Evolutionary conservation across 2,797 vertebrate genomes (phyloP).

Genomic region (Amblyraja radiata): DNA sequence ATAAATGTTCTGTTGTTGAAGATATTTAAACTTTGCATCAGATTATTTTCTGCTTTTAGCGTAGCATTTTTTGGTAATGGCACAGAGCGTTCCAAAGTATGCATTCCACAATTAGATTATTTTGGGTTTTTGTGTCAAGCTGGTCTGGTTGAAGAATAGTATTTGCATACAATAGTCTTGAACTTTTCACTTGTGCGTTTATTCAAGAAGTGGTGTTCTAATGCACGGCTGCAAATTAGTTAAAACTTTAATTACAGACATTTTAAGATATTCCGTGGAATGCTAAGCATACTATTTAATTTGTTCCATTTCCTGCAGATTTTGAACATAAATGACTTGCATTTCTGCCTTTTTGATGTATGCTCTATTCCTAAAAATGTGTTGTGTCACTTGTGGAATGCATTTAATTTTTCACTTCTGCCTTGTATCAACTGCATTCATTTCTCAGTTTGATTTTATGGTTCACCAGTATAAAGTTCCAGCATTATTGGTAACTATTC

Average conservation of each 20-base stretch:
- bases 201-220: background rate
- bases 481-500: background rate
- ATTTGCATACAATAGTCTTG: background rate
- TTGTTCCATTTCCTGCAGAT: background rate
- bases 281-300: background rate
- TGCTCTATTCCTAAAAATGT: background rate
- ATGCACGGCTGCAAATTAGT: background rate
- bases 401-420: background rate
- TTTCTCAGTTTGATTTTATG: background rate
- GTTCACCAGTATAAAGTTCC: background rate
- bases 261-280: background rate
- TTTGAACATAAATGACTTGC: background rate
- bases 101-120: background rate
- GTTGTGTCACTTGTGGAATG: background rate
- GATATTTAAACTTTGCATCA: background rate
- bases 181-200: background rate
- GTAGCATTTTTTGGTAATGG: background rate
- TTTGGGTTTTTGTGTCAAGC: background rate
- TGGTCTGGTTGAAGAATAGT: background rate
- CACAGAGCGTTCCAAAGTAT: background rate
- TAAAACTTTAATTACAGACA: background rate
- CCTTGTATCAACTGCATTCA: background rate
- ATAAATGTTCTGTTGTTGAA: background rate
- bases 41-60: background rate
- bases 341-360: background rate